phyloP scores from a whole-genome alignment of 1,140 invertebrate genomes.

The Lordiphosa clarofinis region DNA sequence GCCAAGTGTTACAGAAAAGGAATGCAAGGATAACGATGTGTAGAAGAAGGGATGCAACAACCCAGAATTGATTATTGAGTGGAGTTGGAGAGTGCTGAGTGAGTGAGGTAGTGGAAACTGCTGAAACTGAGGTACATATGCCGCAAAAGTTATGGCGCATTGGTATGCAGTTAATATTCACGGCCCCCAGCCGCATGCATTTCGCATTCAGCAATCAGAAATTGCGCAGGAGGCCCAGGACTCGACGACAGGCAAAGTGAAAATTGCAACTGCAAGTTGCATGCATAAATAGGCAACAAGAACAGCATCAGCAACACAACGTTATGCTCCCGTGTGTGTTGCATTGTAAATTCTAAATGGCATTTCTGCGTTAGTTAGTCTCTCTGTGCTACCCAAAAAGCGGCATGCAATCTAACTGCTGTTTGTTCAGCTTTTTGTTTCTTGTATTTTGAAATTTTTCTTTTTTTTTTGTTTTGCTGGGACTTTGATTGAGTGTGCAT shows the following conservation, averaged over 20 bases:
- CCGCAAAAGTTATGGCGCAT: conserved; percentile 43
- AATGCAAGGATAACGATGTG: conserved; percentile 19
- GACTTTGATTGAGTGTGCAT: background rate
- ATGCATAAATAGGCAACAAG: conserved; percentile 43
- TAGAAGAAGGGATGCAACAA: conserved; percentile 40
- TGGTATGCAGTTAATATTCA: conserved; percentile 47
- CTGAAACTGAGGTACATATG: conserved; percentile 11
- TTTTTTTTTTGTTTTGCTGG: background rate
- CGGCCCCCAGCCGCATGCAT: conserved; percentile 26
- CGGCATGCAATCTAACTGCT: conserved; percentile 12
- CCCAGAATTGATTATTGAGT: conserved; percentile 50
- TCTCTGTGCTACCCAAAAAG: conserved; percentile 6
- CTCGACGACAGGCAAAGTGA: conserved; percentile 17
- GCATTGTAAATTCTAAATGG: conserved; percentile 8
- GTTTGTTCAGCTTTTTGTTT: conserved; percentile 10
- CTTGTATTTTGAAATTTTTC: background rate
- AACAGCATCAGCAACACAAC: conserved; percentile 13
- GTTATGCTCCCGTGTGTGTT: conserved; percentile 5
- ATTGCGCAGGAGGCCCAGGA: conserved; percentile 4
- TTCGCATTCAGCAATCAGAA: conserved; percentile 29
- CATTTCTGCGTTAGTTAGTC: conserved; percentile 7
- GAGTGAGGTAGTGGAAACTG: conserved; percentile 21
- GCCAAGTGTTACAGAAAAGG: conserved; percentile 13
- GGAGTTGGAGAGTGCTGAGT: conserved; percentile 9
- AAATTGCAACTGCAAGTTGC: conserved; percentile 44